phyloP scores from a whole-genome alignment of 2,113 vertebrate genomes.

The Peromyscus leucopus region DNA sequence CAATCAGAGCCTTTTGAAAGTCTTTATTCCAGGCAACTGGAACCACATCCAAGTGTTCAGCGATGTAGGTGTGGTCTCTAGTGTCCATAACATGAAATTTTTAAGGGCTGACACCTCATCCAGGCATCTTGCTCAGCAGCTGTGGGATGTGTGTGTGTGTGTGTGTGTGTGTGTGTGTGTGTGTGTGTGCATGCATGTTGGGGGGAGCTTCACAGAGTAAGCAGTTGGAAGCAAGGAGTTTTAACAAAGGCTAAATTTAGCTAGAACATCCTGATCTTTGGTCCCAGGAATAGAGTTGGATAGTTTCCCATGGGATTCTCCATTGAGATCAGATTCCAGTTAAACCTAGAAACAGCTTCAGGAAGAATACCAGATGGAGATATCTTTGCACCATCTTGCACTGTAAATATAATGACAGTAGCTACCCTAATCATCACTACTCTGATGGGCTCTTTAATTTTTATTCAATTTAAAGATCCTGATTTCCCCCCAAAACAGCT shows the following conservation, averaged over 20 bases:
- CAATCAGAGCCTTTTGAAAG: background rate
- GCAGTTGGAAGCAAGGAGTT: background rate
- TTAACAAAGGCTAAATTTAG: too few species aligned
- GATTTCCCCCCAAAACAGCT: background rate
- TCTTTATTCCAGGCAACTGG: background rate
- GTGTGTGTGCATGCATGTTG: too few species aligned
- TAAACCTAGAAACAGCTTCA: too few species aligned
- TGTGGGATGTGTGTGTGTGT: background rate
- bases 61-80: background rate
- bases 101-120: background rate
- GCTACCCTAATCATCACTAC: background rate
- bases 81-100: background rate
- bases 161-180: too few species aligned
- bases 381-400: too few species aligned
- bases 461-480: slow-evolving; percentile 52
- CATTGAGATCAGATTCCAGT: too few species aligned
- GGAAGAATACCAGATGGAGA: background rate
- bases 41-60: background rate
- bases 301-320: too few species aligned
- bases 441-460: background rate
- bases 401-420: background rate
- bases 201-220: background rate
- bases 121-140: background rate
- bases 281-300: too few species aligned
- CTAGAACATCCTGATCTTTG: too few species aligned